A percentile compares a stretch with the other conserved stretches of the same genome.
phyloP scores from a whole-genome alignment of 2,888 invertebrate genomes.

The Sthenelais limicola region DNA sequence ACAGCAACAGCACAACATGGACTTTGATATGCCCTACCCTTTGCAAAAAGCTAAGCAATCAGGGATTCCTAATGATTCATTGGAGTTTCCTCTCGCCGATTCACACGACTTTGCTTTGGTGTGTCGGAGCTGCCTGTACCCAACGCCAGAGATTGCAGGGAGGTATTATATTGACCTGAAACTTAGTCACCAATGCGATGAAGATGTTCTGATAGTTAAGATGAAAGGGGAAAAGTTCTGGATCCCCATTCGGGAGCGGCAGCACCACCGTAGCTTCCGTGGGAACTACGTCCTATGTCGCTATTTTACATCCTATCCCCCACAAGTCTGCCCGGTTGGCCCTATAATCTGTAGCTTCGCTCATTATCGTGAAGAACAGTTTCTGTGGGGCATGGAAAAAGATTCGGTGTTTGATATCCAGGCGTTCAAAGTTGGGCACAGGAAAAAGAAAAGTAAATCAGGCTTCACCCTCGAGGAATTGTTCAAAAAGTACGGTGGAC shows the following conservation, averaged over 20 bases:
- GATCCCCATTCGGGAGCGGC: slow-evolving; percentile 60
- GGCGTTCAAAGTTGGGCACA: slow-evolving; percentile 63
- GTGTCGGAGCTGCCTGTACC: slow-evolving; percentile 56
- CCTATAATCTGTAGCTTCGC: slow-evolving; percentile 35
- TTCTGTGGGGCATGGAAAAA: slow-evolving; percentile 64
- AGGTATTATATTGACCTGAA: slow-evolving; percentile 26
- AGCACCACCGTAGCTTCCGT: slow-evolving; percentile 60
- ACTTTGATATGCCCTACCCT: no score
- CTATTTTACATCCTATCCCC: slow-evolving; percentile 53
- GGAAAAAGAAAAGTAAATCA: slow-evolving; percentile 41
- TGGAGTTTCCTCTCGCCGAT: slow-evolving; percentile 50
- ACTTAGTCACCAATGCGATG: slow-evolving; percentile 58
- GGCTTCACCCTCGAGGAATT: slow-evolving; percentile 57
- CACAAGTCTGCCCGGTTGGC: slow-evolving; percentile 53
- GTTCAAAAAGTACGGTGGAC: slow-evolving; percentile 59
- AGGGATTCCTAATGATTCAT: background rate
- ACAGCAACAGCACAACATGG: no score
- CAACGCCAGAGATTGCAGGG: slow-evolving; percentile 31
- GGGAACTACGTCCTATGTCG: slow-evolving; percentile 63
- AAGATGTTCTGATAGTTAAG: slow-evolving; percentile 59
- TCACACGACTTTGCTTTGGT: slow-evolving; percentile 55
- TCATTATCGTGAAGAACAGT: slow-evolving; percentile 35
- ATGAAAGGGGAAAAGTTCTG: slow-evolving; percentile 49
- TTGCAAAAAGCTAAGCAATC: background rate
- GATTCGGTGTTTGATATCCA: slow-evolving; percentile 61